These are phyloP conservation scores for Ctenoplectra terminalis DNA, from an alignment of 1,140 invertebrate species.

Conservation along the genomic window DNA sequence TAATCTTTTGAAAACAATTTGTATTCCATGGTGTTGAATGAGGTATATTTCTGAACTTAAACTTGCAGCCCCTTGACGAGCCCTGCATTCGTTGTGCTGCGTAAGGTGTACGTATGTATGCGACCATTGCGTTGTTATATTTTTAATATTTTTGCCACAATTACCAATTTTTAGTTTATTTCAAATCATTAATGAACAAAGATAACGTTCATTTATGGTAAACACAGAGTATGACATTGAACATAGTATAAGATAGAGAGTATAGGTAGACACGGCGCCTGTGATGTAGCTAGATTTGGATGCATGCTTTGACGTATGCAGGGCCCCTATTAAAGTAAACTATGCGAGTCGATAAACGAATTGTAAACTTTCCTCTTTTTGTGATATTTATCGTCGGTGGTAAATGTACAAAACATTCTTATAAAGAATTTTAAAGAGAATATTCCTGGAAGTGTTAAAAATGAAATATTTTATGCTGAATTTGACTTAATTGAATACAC, in stretches of 20 bases:
- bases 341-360: slow-evolving; percentile 59
- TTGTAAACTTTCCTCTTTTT: slow-evolving; percentile 66
- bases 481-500: slow-evolving; percentile 11
- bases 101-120: slow-evolving; percentile 68
- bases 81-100: slow-evolving; percentile 73
- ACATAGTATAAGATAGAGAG: slow-evolving; percentile 76
- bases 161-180: slow-evolving; percentile 64
- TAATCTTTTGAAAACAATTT: slow-evolving; percentile 20
- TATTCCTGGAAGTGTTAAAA: slow-evolving; percentile 18
- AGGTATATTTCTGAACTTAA: slow-evolving; percentile 72
- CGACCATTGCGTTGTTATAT: slow-evolving; percentile 72
- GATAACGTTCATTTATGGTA: slow-evolving; percentile 72
- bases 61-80: slow-evolving; percentile 66
- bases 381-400: slow-evolving; percentile 74
- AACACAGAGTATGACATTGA: slow-evolving; percentile 60
- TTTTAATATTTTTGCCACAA: slow-evolving; percentile 73
- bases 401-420: slow-evolving; percentile 67
- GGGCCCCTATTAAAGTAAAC: slow-evolving; percentile 67
- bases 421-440: slow-evolving; percentile 52
- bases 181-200: slow-evolving; percentile 63
- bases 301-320: slow-evolving; percentile 73
- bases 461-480: slow-evolving; percentile 24
- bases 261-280: slow-evolving; percentile 77
- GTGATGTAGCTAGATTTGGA: slow-evolving; percentile 80
- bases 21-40: slow-evolving; percentile 48